These are phyloP conservation scores for Nowickia ferox DNA, from an alignment of 2,888 invertebrate species.

Conservation along the genomic window DNA sequence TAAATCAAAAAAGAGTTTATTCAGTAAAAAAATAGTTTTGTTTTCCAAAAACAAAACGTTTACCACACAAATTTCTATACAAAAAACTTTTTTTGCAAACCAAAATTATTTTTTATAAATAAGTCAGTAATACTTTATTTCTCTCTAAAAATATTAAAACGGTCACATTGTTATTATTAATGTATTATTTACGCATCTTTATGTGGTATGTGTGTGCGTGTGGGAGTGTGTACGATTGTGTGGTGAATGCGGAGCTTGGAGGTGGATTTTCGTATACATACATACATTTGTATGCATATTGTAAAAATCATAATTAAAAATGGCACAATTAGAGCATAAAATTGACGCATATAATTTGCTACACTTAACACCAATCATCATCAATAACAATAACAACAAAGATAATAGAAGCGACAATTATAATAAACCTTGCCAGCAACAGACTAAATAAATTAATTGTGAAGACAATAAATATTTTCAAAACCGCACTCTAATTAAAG, in stretches of 20 bases:
- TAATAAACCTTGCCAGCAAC: neutral
- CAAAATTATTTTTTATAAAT: too few species aligned
- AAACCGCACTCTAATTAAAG: neutral
- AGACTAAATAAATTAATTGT: neutral
- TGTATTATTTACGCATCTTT: neutral
- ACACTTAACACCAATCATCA: constrained; percentile 66
- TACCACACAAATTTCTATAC: too few species aligned
- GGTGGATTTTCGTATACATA: neutral
- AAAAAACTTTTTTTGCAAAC: too few species aligned
- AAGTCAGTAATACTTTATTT: too few species aligned
- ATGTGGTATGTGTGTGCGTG: neutral
- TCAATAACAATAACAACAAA: constrained; percentile 31
- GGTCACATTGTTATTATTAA: constrained; percentile 11
- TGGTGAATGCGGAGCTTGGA: constrained; percentile 35
- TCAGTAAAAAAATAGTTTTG: too few species aligned
- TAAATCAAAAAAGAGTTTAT: too few species aligned
- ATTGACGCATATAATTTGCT: constrained; percentile 71
- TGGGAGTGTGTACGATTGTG: neutral
- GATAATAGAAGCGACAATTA: neutral
- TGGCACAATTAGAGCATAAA: constrained; percentile 72
- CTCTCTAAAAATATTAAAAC: neutral
- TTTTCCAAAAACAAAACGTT: too few species aligned
- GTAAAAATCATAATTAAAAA: constrained; percentile 73
- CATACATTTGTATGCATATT: constrained; percentile 16
- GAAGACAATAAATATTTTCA: neutral